Evolutionary conservation across 2,888 invertebrate species (phyloP), one percentile per base, ranked within the genome.

Genomic region (Penaeus monodon): DNA sequence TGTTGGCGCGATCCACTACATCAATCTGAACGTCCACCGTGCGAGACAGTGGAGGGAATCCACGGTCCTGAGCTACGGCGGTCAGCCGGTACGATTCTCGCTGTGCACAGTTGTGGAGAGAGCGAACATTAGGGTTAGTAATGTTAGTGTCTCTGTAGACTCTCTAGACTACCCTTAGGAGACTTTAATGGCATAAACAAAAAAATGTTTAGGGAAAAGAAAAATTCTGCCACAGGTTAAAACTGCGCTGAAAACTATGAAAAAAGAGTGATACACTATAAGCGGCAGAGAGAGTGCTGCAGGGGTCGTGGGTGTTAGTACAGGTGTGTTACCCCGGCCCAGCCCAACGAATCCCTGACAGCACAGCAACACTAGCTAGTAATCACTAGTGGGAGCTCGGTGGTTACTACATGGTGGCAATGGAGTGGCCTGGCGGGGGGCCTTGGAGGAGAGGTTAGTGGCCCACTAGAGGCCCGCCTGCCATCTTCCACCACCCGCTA

Each of bases 61-160:
- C 98, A 95, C 97, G 97, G 95, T 99, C 99, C 95, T 97, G 96
- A 94, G 98, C 98, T 95, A 96, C 97, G 94, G 98, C 98, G 95
- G 97, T 97, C 95, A 98, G 95, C 95, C 97, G 97, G 96, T 98
- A 98, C 93, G 97, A 97, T 95, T 97, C 98, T 95, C 97, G 96
- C 97, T 97, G 95, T 77, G 84, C 82, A 83, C 87, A 88, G 83
- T 88, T 85, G 88, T 88, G 83, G 88, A 88, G 85, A 77, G 79
- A 83, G 81, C 80, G 85, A 88, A 85, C 64, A 87, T 82, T 84
- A 81, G 82, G 82, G 94, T 94, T 94, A 94, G 94, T 94, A 94
- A 94, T 94, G 94, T 94, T 94, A 94, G 93, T 93, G 84, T 85
- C 80, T 84, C 81, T 88, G 87, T 88, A 88, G 87, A 88, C 87